Evolutionary conservation across 2,888 invertebrate species (phyloP).

Genomic region (Lycophotia porphyrea): DNA sequence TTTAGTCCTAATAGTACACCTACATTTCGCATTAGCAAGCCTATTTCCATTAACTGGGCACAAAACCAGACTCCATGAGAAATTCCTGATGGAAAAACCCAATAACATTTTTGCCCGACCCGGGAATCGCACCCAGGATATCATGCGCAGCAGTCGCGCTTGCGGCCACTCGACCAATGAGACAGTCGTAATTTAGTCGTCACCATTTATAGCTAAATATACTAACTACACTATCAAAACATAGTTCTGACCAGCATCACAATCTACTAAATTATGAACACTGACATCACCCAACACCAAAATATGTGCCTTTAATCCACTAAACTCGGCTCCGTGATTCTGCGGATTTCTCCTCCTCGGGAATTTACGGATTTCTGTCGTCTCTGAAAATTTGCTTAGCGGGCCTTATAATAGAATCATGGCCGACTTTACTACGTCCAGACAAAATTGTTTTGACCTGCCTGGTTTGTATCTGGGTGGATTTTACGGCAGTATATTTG

Average conservation of each 20-base stretch:
- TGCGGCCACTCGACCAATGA: too few relatives aligned
- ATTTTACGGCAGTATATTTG: slow-evolving; percentile 29
- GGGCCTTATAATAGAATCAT: slow-evolving; percentile 58
- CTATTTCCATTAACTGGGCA: too few relatives aligned
- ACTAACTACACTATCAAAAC: neutral
- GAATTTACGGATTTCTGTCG: slow-evolving; percentile 54
- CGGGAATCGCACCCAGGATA: too few relatives aligned
- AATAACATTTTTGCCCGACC: too few relatives aligned
- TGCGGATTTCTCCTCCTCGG: slow-evolving; percentile 39
- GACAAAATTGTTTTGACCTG: slow-evolving; percentile 56
- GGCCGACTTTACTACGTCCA: slow-evolving; percentile 49
- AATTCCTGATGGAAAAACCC: too few relatives aligned
- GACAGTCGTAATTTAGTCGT: too few relatives aligned
- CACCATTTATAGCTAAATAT: neutral
- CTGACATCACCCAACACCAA: slow-evolving; percentile 39
- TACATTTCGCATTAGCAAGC: accelerated
- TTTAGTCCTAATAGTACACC: too few relatives aligned
- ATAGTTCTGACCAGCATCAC: neutral
- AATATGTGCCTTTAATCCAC: slow-evolving; percentile 49
- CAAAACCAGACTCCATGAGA: too few relatives aligned
- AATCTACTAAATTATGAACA: slow-evolving; percentile 36
- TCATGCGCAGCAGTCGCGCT: too few relatives aligned
- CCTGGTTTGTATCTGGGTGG: slow-evolving; percentile 17
- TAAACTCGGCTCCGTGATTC: slow-evolving; percentile 33
- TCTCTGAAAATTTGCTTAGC: slow-evolving; percentile 61